Evolutionary conservation across 2,888 invertebrate species (phyloP).

Genomic region (Leptopilina drosophilae): DNA sequence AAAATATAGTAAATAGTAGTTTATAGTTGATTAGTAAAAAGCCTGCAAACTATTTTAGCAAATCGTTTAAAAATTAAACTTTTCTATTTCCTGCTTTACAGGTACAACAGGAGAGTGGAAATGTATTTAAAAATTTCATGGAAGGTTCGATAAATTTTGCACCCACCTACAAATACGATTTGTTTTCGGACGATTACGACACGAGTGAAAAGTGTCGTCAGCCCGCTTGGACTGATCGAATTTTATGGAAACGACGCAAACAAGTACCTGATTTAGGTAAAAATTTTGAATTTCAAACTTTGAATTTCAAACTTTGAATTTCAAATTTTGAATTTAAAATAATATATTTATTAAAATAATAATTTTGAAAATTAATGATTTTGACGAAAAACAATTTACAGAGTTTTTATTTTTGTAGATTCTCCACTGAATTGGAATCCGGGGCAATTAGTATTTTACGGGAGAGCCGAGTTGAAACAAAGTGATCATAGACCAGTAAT

Average conservation of each 20-base stretch:
- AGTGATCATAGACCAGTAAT: conserved; percentile 98
- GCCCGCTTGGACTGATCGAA: conserved; percentile 98
- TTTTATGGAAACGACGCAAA: conserved; percentile 93
- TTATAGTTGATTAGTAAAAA: too few relatives aligned
- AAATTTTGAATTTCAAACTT: neutral
- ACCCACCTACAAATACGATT: conserved; percentile 99
- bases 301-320: neutral
- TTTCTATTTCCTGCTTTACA: conserved; percentile 59
- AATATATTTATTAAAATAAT: too few relatives aligned
- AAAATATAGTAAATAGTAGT: too few relatives aligned
- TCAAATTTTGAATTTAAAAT: conserved; percentile 9
- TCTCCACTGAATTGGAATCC: conserved; percentile 82
- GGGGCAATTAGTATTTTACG: conserved; percentile 92
- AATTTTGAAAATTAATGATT: too few relatives aligned
- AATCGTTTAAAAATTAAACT: too few relatives aligned
- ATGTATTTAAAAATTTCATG: conserved; percentile 93
- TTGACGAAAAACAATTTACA: too few relatives aligned
- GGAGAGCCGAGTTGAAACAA: conserved; percentile 95
- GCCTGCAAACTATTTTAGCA: too few relatives aligned
- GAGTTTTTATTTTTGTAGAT: conserved; percentile 57
- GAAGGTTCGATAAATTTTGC: conserved; percentile 95
- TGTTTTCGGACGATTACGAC: conserved; percentile 99
- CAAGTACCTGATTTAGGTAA: conserved; percentile 84
- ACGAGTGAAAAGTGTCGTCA: conserved; percentile 98
- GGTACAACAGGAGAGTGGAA: conserved; percentile 87